A percentile compares a stretch with the other conserved stretches of the same genome.
These are phyloP conservation scores for Oreochromis tanganicae DNA, from an alignment of 2,113 vertebrate genomes.

Conservation along the genomic window DNA sequence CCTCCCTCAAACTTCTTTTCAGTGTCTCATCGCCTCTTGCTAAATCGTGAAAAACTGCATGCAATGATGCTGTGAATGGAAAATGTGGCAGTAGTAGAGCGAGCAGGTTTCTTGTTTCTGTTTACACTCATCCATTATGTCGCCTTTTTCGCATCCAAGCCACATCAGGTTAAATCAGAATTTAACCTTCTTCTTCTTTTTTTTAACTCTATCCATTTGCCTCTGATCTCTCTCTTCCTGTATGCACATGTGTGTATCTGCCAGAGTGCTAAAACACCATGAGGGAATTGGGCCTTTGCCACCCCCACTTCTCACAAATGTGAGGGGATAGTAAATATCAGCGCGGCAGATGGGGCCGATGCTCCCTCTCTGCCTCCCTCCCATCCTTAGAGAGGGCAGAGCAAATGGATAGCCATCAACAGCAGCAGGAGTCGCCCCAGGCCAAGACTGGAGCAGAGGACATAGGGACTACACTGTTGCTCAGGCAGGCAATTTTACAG, in stretches of 20 bases:
- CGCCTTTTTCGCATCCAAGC: conserved; percentile 18
- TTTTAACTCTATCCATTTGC: background rate
- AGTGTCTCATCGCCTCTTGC: conserved; percentile 22
- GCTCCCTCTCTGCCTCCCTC: conserved; percentile 53
- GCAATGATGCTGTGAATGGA: conserved; percentile 37
- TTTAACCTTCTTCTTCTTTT: background rate
- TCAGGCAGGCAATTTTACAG: conserved; percentile 48
- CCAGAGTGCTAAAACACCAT: conserved; percentile 54
- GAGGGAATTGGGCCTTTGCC: conserved; percentile 53
- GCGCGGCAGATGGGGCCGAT: conserved; percentile 64
- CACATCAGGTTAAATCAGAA: conserved; percentile 39
- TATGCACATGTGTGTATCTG: conserved; percentile 20
- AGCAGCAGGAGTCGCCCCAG: conserved; percentile 65
- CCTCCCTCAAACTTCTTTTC: conserved; percentile 27
- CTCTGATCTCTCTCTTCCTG: background rate
- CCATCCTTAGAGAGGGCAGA: conserved; percentile 27
- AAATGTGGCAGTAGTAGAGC: conserved; percentile 27
- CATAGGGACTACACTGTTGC: conserved; percentile 40
- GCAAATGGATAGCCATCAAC: conserved; percentile 70
- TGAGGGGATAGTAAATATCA: conserved; percentile 66
- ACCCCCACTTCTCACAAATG: conserved; percentile 40
- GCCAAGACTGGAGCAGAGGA: conserved; percentile 54
- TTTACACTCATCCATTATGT: conserved; percentile 24
- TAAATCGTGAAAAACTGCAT: conserved; percentile 37
- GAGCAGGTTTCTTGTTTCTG: background rate